These are phyloP conservation scores for Ligdia adustata DNA, from an alignment of 2,888 invertebrate genomes.

Conservation along the genomic window DNA sequence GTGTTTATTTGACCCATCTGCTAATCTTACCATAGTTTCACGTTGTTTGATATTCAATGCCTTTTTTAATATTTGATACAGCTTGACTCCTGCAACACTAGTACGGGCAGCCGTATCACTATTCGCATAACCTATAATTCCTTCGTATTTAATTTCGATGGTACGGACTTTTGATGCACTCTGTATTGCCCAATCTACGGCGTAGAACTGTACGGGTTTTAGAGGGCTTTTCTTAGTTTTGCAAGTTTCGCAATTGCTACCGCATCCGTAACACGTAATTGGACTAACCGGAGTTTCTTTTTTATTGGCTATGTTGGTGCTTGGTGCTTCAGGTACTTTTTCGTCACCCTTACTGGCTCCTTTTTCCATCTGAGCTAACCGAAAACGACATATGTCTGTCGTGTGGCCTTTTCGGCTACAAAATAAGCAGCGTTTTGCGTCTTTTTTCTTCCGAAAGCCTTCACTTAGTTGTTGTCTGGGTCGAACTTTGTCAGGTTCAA, in stretches of 20 bases:
- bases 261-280: slow-evolving; percentile 5
- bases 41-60: not conserved
- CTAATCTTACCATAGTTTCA: not conserved
- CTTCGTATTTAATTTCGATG: not conserved
- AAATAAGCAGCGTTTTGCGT: not conserved
- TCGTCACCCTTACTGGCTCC: not conserved
- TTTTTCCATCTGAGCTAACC: not conserved
- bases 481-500: too few relatives aligned
- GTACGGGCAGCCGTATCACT: slow-evolving; percentile 3
- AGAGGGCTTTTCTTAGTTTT: slow-evolving; percentile 1
- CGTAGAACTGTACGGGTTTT: slow-evolving; percentile 3
- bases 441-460: too few relatives aligned
- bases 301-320: too few relatives aligned
- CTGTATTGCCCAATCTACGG: not conserved
- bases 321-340: not conserved
- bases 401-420: slow-evolving; percentile 3
- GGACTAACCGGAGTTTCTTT: not conserved
- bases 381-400: not conserved
- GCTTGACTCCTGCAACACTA: not conserved
- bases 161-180: not conserved
- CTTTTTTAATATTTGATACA: not conserved
- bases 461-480: not conserved
- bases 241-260: slow-evolving; percentile 3
- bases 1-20: not conserved
- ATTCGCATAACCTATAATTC: not conserved